Evolutionary conservation across 1,140 invertebrate genomes (phyloP), one percentile per base, ranked within the genome.

Genomic region (Trichonephila inaurata): DNA sequence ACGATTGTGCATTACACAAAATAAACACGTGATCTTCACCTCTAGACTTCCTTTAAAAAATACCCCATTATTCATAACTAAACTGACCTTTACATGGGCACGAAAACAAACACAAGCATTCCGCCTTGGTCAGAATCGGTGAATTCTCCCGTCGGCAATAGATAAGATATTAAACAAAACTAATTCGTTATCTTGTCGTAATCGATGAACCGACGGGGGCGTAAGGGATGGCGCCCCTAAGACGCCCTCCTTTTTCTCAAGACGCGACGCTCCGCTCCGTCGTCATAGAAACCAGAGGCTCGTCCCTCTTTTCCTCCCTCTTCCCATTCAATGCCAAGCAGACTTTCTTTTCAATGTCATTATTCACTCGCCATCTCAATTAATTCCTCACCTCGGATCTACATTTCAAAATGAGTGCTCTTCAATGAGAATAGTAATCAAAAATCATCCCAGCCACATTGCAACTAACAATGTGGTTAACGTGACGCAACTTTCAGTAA

Each of bases 201-300:
- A 92, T 92, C 91, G 85, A 92, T 92, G 91, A 33, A 40, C 72
- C 44, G 91, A 33, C 44, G 83, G 91, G 91, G 90, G 62, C 72
- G 89, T 61, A 66, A 61, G 69, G 77, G 28, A 28, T 21, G 89
- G 91, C 91, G 91, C 83, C 91, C 85, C 91, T 87, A 33, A 72
- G 91, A 58, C 91, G 91, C 82, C 91, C 91, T 92, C 91, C 90
- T 87, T 92, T 92, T 91, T 92, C 64, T 60, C 18, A 77, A 61
- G 91, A 87, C 82, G 91, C 91, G 91, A 14, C 85, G 83, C 89
- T 28, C 62, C 60, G 60, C 33, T 81, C 89, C 28, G 51, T 91
- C 16, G 62, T 62, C 61, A 89, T 44, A 28, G 87, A 19, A 89
- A 89, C 87, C 24, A 33, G 18, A 69, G n/a, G 66, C 66, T 69